Evolutionary conservation across 2,888 invertebrate species (phyloP).

Genomic region (Callyntrura sp.): DNA sequence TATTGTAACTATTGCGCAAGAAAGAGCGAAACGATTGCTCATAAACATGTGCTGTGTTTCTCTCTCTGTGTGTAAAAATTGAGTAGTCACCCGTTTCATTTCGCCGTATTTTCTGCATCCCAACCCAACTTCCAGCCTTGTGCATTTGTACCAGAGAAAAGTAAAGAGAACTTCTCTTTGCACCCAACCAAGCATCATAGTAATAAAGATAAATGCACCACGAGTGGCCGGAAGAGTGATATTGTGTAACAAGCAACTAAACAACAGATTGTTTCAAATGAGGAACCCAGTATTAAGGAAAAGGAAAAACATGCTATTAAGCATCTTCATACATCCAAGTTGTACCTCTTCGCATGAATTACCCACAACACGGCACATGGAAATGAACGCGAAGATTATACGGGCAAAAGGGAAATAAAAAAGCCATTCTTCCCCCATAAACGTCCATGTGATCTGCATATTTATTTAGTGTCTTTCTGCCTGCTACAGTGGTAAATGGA

Average conservation of each 20-base stretch:
- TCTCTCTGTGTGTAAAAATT: background rate
- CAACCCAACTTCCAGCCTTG: too few species aligned
- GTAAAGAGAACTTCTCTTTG: background rate
- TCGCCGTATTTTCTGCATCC: background rate
- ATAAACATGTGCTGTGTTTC: background rate
- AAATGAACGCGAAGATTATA: background rate
- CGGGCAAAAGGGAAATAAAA: background rate
- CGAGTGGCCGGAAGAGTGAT: background rate
- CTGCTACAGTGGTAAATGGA: background rate
- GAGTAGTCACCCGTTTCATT: too few species aligned
- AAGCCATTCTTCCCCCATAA: background rate
- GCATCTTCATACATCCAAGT: background rate
- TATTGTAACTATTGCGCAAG: background rate
- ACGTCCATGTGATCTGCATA: conserved; percentile 32
- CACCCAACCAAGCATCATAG: too few species aligned
- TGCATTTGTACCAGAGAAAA: too few species aligned
- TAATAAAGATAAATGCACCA: background rate
- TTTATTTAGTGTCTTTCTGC: background rate
- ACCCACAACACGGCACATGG: background rate
- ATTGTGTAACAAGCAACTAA: background rate
- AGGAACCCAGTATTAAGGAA: too few species aligned
- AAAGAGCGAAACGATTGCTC: background rate
- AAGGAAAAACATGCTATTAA: too few species aligned
- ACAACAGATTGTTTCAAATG: conserved; percentile 11
- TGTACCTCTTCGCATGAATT: background rate